Evolutionary conservation across 2,888 invertebrate genomes (phyloP).

Genomic region (Chloroclysta siterata): DNA sequence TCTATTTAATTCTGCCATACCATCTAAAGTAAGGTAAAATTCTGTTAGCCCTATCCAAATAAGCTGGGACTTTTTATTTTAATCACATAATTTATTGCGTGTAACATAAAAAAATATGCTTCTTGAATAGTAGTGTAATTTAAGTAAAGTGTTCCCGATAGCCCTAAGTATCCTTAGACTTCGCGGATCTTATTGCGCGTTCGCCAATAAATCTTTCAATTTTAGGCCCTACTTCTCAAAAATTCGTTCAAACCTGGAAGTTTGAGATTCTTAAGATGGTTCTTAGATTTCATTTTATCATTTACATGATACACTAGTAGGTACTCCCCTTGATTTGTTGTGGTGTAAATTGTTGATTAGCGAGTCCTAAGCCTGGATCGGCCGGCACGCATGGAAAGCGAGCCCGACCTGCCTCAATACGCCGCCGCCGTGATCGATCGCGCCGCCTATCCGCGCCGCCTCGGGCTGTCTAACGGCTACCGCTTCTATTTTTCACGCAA

Average conservation of each 20-base stretch:
- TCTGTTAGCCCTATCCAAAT: not conserved
- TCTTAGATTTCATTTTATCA: not conserved
- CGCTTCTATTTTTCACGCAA: slow-evolving; percentile 50
- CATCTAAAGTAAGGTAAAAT: no score
- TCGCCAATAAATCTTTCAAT: not conserved
- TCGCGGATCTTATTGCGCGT: not conserved
- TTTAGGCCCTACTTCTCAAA: not conserved
- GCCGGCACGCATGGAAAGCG: slow-evolving; percentile 50
- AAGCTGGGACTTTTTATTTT: not conserved
- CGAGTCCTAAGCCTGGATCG: slow-evolving; percentile 27
- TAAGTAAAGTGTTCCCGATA: not conserved
- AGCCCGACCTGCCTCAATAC: slow-evolving; percentile 77
- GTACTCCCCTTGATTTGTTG: slow-evolving; percentile 5
- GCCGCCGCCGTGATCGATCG: slow-evolving; percentile 66
- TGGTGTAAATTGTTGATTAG: slow-evolving; percentile 9
- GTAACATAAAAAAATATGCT: not conserved
- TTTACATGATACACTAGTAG: not conserved
- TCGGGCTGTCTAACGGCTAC: slow-evolving; percentile 56
- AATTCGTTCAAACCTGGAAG: not conserved
- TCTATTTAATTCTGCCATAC: not conserved
- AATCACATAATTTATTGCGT: not conserved
- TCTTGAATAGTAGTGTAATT: not conserved
- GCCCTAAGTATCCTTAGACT: not conserved
- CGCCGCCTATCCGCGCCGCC: slow-evolving; percentile 57
- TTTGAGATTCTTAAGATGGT: no score